Base-by-base conservation (phyloP, 2,888 invertebrate species). In the Philereme vetulata region DNA sequence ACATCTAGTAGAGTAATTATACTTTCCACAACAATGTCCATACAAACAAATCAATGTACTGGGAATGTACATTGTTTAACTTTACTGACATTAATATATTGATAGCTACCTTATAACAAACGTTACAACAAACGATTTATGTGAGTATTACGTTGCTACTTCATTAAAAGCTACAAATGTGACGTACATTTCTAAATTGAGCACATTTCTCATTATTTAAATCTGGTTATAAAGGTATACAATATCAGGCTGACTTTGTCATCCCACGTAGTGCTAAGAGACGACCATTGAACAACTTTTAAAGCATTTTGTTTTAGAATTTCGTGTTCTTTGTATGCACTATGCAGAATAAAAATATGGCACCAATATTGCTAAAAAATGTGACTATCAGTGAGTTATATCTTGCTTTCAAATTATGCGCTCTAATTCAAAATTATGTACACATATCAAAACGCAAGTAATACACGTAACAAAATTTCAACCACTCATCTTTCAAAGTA, bases 121-220 rank as follows among this genome's bases (percentile, higher is more conserved):
- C 8, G 44, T 21, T 52, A 50, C 48, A n/a, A n/a, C n/a, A n/a
- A n/a, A n/a, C n/a, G 33, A 48, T 35, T 42, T 46, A 53, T 56
- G 55, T 60, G 64, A 64, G 64, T 64, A 64, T 64, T 64, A 56
- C 21, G 45, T 42, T 53, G 42, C 56, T 56, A 49, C 21, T 45
- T 2, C 5, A 8, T 43, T 35, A 46, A 46, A 48, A 48, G 48
- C 48, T 48, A 51, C 48, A 35, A 51, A 36, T 47, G 47, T 21
- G 50, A 55, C 6, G 11, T 40, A 54, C 38, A 48, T 55, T 51
- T 36, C 55, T 54, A 57, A 47, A 57, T 62, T 62, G 62, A 62
- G 62, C 62, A 62, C 51, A 51, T 57, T 46, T 45, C 34, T 33
- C 1, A 33, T 33, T n/a, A 1, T 5, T 36, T 7, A 36, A 36